Evolutionary conservation across 2,797 vertebrate species (phyloP), one percentile per base, ranked within the genome.

Genomic region (Denticeps clupeoides): DNA sequence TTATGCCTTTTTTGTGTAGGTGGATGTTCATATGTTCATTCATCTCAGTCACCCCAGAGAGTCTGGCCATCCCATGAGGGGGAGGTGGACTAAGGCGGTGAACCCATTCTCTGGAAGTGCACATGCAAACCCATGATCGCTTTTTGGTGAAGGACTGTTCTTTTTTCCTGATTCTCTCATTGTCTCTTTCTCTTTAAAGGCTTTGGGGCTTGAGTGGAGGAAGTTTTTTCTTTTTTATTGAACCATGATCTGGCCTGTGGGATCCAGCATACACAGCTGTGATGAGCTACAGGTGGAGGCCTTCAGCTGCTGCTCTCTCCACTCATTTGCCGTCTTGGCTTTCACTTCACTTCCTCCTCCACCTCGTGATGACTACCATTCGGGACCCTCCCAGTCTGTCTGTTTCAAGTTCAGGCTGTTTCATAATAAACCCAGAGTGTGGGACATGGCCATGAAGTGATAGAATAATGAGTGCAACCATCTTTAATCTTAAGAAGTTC

Each of bases 231-330:
- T 59, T 55, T 53, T n/a, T n/a, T n/a, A n/a, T n/a, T n/a, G n/a
- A n/a, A n/a, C n/a, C 60, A 51, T 56, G 26, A 47, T 53, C 40
- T 46, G 45, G 47, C 43, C 44, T 52, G 49, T 49, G 51, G 56
- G 47, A 19, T n/a, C 29, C 25, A 54, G 50, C 19, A 45, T 46
- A 48, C 51, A 51, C 61, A 64, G 56, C 60, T 62, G 56, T 48
- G 53, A 59, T 50, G 50, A 59, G 46, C 53, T 54, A 44, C 64
- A 67, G 62, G 64, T 67, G 60, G 55, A 63, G 58, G 46, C 32
- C 35, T 53, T 65, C 55, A 42, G 45, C 55, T 41, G 22, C 45
- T 41, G 43, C 33, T 57, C 29, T 19, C 49, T 40, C 32, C 46
- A n/a, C 25, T n/a, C n/a, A n/a, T n/a, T n/a, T n/a, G n/a, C n/a